Evolutionary conservation across 1,140 invertebrate species (phyloP), one percentile per base, ranked within the genome.

Genomic region (Conus betulinus): DNA sequence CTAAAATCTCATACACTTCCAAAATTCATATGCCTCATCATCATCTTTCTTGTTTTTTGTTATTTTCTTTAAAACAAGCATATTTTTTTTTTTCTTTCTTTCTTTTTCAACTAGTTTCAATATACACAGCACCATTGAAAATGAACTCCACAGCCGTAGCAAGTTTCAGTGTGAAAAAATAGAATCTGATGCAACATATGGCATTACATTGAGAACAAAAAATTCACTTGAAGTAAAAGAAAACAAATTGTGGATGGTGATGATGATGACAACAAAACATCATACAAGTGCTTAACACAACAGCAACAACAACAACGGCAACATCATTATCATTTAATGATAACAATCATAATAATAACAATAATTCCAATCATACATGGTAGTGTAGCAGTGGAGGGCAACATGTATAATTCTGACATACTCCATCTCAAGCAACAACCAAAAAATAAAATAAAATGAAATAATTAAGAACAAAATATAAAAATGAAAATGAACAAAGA

Each of bases 151-250:
- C 67, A 71, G 67, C 67, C 67, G 13, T 57, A 57, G 55, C 67
- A 8, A 71, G 67, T 20, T 71, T 71, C 67, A 15, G 15, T 71
- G 67, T 71, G 67, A 71, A 71, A 71, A 71, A 71, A 71, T 71
- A 71, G 67, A 71, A 71, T 71, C 67, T 71, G 67, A 71, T 71
- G 67, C 67, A 71, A 71, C 67, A 23, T 71, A 71, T 71, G 67
- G 67, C 67, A 71, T 71, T 15, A 71, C 67, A 71, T 20, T 5
- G 67, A 5, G 15, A 71, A 20, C 67, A 71, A 71, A 71, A 71
- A 71, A 71, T 13, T 23, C 17, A 71, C 13, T 71, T 23, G 23
- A 71, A 71, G 20, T 5, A 20, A 20, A 15, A 8, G 20, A 71
- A 71, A 71, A 23, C 23, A 71, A 23, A 20, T n/a, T n/a, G n/a